A percentile compares a stretch with the other conserved stretches of the same genome.
These are phyloP conservation scores for Enteromius viviparus DNA, from an alignment of 2,797 vertebrate species.

Conservation along the genomic window DNA sequence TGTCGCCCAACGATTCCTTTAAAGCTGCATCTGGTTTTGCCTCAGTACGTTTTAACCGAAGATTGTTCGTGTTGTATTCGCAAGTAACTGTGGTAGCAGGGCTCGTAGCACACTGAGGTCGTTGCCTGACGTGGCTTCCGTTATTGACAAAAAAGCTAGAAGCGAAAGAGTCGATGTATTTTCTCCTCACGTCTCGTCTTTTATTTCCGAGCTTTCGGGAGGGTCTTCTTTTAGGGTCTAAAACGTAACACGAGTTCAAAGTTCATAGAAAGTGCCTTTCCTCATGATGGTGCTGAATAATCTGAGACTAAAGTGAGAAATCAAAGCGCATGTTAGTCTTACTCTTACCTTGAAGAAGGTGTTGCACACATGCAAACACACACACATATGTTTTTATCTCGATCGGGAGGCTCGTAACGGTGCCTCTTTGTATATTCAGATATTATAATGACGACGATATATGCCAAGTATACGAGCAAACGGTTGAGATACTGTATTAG, in stretches of 20 bases:
- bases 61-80: neutral
- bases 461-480: conserved; percentile 82
- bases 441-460: conserved; percentile 67
- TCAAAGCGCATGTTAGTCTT: conserved; percentile 61
- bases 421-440: conserved; percentile 63
- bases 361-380: conserved; percentile 49
- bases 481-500: conserved; percentile 76
- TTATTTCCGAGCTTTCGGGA: conserved; percentile 50
- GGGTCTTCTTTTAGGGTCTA: conserved; percentile 57
- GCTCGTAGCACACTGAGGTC: conserved; percentile 57
- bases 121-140: conserved; percentile 8
- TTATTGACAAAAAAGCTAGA: conserved; percentile 16
- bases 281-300: conserved; percentile 93
- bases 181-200: conserved; percentile 37
- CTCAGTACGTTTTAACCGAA: neutral
- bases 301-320: conserved; percentile 70
- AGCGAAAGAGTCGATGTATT: neutral
- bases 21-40: neutral
- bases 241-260: conserved; percentile 63
- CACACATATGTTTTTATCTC: conserved; percentile 55
- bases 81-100: neutral
- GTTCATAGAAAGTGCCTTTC: conserved; percentile 98
- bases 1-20: neutral
- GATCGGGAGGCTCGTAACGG: conserved; percentile 55
- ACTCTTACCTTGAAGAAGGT: conserved; percentile 76